Evolutionary conservation across 2,113 vertebrate species (phyloP).

Genomic region (Colinus virginianus): DNA sequence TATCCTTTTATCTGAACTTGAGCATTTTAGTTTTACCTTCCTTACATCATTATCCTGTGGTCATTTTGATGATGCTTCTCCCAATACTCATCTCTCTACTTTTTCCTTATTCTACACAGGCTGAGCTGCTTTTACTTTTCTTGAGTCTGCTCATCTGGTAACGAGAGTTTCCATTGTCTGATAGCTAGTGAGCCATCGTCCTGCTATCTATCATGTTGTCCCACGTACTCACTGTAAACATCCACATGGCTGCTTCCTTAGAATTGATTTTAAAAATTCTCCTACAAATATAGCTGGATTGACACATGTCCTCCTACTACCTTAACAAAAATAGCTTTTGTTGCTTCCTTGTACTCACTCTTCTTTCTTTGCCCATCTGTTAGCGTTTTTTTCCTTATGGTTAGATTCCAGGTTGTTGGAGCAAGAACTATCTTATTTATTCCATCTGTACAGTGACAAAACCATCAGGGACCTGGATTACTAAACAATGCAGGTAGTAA

Average conservation of each 20-base stretch:
- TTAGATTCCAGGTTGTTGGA: conserved; percentile 1
- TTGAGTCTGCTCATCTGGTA: conserved; percentile 31
- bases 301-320: conserved; percentile 65
- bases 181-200: neutral
- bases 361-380: conserved; percentile 67
- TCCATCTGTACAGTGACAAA: neutral
- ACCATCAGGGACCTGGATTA: neutral
- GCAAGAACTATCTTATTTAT: neutral
- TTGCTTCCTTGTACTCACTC: conserved; percentile 36
- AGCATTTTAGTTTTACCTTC: neutral
- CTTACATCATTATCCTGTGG: neutral
- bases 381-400: neutral
- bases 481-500: conserved; percentile 13
- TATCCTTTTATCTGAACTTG: neutral
- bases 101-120: neutral
- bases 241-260: conserved; percentile 21
- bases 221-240: conserved; percentile 28
- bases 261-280: conserved; percentile 11
- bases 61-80: neutral
- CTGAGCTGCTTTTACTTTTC: neutral
- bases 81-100: neutral
- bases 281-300: conserved; percentile 22
- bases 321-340: conserved; percentile 48
- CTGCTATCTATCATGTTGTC: neutral
- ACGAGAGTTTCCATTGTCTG: conserved; percentile 7